phyloP scores from a whole-genome alignment of 2,797 vertebrate species.

The Agapornis canus region DNA sequence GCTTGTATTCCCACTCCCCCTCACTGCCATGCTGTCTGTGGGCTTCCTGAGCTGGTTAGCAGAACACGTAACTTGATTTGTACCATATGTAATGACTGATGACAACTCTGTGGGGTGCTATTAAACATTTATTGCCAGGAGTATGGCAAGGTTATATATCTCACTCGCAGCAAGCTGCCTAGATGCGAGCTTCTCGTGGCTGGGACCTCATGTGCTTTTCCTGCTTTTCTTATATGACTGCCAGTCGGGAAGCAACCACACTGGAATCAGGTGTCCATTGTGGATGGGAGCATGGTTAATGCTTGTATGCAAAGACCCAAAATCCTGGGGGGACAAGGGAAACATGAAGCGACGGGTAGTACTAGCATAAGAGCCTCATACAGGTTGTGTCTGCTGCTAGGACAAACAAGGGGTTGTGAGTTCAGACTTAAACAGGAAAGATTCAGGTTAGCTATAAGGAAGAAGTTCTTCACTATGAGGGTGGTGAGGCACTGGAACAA shows the following conservation, averaged over 20 bases:
- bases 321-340: background rate
- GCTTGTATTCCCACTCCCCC: accelerated
- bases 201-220: background rate
- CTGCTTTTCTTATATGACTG: background rate
- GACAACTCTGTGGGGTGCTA: constrained; percentile 52
- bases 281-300: background rate
- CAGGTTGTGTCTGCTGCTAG: background rate
- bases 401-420: background rate
- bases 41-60: constrained; percentile 36
- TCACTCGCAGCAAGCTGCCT: background rate
- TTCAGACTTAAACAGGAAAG: background rate
- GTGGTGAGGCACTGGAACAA: background rate
- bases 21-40: background rate
- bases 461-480: background rate
- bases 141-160: constrained; percentile 23
- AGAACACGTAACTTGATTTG: constrained; percentile 56
- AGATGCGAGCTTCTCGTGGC: background rate
- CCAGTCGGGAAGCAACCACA: accelerated
- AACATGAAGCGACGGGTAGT: background rate
- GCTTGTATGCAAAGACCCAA: accelerated
- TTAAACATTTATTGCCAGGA: constrained; percentile 54
- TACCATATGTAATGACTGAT: constrained; percentile 49
- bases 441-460: background rate
- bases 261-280: accelerated
- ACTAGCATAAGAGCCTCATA: background rate